Conservation (phyloP, 2,113 vertebrate species). For the Raja brachyura region DNA sequence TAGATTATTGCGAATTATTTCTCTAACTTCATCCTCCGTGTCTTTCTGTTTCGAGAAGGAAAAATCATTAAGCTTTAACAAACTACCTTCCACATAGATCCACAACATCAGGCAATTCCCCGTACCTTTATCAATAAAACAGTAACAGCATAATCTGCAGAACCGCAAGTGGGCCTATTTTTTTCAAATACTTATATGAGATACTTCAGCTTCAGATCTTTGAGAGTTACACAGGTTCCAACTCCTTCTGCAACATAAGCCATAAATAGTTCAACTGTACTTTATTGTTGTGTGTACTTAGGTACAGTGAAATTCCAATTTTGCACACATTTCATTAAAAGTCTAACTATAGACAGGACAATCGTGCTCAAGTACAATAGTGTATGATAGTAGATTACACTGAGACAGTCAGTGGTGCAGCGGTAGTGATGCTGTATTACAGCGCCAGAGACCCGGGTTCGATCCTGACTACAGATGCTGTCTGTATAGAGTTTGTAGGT, state of each 20-base stretch:
- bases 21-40: conserved; percentile 87
- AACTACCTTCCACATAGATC: not conserved
- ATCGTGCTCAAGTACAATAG: no score
- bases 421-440: no score
- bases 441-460: no score
- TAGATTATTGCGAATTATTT: conserved; percentile 79
- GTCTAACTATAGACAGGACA: no score
- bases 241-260: not conserved
- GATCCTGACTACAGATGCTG: no score
- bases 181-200: not conserved
- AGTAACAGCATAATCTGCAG: not conserved
- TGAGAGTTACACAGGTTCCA: not conserved
- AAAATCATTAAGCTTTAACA: conserved; percentile 22
- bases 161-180: not conserved
- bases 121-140: not conserved
- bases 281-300: no score
- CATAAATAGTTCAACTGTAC: no score
- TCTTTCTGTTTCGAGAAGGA: conserved; percentile 75
- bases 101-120: not conserved
- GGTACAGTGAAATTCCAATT: no score
- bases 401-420: no score
- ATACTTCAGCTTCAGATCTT: not conserved
- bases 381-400: no score
- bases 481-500: no score
- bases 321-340: no score